Conservation (phyloP, 1,140 invertebrate genomes). For the Calephelis virginiensis region DNA sequence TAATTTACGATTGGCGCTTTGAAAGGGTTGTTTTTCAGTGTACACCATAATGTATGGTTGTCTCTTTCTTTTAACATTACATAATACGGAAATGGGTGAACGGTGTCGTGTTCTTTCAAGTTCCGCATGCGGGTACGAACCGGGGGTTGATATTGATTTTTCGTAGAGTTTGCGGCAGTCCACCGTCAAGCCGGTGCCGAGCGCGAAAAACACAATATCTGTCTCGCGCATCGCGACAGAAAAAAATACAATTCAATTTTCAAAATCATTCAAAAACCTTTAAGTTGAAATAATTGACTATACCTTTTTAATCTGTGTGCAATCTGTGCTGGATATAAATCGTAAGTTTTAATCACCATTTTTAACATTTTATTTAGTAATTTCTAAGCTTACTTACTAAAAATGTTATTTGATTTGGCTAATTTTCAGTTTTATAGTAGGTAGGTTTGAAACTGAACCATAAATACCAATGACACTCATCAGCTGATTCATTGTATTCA, state of each 20-base stretch:
- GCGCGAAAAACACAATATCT: slow-evolving; percentile 71
- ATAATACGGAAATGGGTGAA: slow-evolving; percentile 73
- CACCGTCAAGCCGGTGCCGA: slow-evolving; percentile 65
- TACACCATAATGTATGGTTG: slow-evolving; percentile 37
- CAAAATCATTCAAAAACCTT: slow-evolving; percentile 42
- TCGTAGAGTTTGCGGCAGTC: slow-evolving; percentile 72
- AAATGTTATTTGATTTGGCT: neutral
- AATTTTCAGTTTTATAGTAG: too few species aligned
- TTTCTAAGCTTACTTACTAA: neutral
- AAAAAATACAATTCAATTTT: slow-evolving; percentile 47
- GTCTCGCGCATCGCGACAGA: slow-evolving; percentile 58
- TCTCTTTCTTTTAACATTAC: slow-evolving; percentile 57
- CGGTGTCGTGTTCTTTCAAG: slow-evolving; percentile 52
- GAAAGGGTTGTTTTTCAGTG: slow-evolving; percentile 47
- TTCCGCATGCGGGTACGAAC: slow-evolving; percentile 68
- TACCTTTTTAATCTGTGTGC: slow-evolving; percentile 28
- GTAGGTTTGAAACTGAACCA: too few species aligned
- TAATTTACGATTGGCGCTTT: slow-evolving; percentile 52
- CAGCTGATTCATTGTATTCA: neutral
- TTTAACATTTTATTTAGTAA: neutral
- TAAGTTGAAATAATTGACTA: slow-evolving; percentile 29
- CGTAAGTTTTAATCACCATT: slow-evolving; percentile 22
- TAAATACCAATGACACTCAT: neutral
- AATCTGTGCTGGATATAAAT: slow-evolving; percentile 43
- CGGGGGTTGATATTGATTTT: slow-evolving; percentile 74